Conservation (phyloP, 1,140 invertebrate genomes). For the Oreohelix idahoensis region DNA sequence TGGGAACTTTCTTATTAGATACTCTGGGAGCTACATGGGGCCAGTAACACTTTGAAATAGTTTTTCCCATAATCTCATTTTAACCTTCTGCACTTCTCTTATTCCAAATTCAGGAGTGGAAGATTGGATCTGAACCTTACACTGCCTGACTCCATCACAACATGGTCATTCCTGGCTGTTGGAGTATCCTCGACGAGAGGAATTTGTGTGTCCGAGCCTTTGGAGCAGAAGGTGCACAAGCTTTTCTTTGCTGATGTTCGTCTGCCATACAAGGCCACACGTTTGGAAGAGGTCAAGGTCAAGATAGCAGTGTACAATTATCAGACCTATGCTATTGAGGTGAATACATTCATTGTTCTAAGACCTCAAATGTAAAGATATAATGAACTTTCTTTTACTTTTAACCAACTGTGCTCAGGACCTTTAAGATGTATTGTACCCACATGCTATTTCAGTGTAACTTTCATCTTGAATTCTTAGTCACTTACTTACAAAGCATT, state of each 20-base stretch:
- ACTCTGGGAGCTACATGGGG: too few species aligned
- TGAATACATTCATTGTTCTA: slow-evolving; percentile 37
- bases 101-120: slow-evolving; percentile 30
- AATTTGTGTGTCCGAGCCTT: slow-evolving; percentile 67
- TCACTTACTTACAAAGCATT: too few species aligned
- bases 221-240: slow-evolving; percentile 59
- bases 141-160: slow-evolving; percentile 72
- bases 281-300: slow-evolving; percentile 71
- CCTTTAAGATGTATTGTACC: too few species aligned
- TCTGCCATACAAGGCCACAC: slow-evolving; percentile 69
- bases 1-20: too few species aligned
- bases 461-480: too few species aligned
- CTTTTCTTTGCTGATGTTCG: slow-evolving; percentile 68
- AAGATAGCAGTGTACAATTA: slow-evolving; percentile 71
- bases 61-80: too few species aligned
- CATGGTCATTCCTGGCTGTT: slow-evolving; percentile 68
- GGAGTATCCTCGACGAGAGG: slow-evolving; percentile 62
- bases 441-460: too few species aligned
- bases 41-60: too few species aligned
- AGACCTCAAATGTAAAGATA: too few species aligned
- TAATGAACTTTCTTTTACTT: too few species aligned
- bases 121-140: slow-evolving; percentile 23
- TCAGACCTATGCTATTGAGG: slow-evolving; percentile 41
- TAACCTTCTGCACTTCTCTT: too few species aligned
- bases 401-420: too few species aligned